Evolutionary conservation across 2,888 invertebrate genomes (phyloP).

Genomic region (Scaptomyza caliginosa): DNA sequence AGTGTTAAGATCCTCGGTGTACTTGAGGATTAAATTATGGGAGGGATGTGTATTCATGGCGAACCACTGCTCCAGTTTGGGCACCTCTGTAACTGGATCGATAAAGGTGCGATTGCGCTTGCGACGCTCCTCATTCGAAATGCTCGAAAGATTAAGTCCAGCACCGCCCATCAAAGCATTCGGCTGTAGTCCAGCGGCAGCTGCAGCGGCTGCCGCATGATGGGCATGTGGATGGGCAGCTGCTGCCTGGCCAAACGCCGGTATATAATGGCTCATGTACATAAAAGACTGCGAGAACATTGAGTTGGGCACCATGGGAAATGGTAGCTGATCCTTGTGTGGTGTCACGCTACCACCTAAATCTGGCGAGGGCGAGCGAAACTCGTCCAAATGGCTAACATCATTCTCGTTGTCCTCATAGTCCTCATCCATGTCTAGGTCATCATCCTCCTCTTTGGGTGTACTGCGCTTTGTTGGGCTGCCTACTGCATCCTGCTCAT

Average conservation of each 20-base stretch:
- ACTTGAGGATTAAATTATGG: slow-evolving; percentile 98
- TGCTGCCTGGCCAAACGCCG: slow-evolving; percentile 86
- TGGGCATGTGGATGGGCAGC: slow-evolving; percentile 82
- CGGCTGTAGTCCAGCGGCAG: slow-evolving; percentile 83
- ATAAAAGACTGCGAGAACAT: slow-evolving; percentile 96
- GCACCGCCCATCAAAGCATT: slow-evolving; percentile 83
- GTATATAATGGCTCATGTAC: slow-evolving; percentile 96
- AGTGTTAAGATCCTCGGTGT: slow-evolving; percentile 97
- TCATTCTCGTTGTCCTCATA: slow-evolving; percentile 84
- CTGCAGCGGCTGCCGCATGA: slow-evolving; percentile 83
- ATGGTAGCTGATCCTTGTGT: slow-evolving; percentile 87
- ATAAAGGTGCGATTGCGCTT: slow-evolving; percentile 99
- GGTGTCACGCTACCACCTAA: slow-evolving; percentile 72
- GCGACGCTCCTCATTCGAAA: slow-evolving; percentile 93
- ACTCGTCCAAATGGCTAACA: slow-evolving; percentile 83
- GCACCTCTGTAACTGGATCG: slow-evolving; percentile 99
- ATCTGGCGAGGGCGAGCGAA: slow-evolving; percentile 83
- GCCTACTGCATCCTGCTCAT: slow-evolving; percentile 42
- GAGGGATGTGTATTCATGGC: slow-evolving; percentile 99
- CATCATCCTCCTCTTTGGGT: slow-evolving; percentile 82
- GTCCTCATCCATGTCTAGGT: slow-evolving; percentile 83
- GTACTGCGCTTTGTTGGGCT: slow-evolving; percentile 72
- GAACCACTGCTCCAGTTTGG: slow-evolving; percentile 97
- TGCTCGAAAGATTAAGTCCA: slow-evolving; percentile 87
- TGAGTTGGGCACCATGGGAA: slow-evolving; percentile 93